phyloP scores from a whole-genome alignment of 2,888 invertebrate genomes.

The Cantharis lateralis region DNA sequence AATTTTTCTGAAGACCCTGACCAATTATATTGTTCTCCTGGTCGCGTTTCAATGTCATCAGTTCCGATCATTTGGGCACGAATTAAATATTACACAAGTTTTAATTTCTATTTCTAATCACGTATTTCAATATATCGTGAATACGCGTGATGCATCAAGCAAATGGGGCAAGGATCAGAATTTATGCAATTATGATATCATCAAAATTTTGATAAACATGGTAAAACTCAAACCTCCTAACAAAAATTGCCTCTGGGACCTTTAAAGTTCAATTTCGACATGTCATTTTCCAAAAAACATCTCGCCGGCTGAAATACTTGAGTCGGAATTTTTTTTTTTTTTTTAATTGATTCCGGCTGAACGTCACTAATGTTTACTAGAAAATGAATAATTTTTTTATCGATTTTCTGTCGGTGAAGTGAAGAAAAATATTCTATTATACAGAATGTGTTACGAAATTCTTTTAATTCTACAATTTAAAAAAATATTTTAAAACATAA shows the following conservation, averaged over 20 bases:
- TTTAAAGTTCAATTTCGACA: background rate
- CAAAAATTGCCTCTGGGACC: background rate
- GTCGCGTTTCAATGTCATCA: conserved; percentile 37
- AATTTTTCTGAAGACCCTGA: conserved; percentile 14
- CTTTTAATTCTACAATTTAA: no score
- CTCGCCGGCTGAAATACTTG: no score
- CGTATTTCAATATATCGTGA: conserved; percentile 6
- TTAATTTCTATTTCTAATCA: conserved; percentile 4
- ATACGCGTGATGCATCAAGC: conserved; percentile 22
- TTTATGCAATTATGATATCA: conserved; percentile 7
- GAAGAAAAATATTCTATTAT: background rate
- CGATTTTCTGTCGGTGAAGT: background rate
- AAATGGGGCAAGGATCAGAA: conserved; percentile 42
- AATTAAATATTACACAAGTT: background rate
- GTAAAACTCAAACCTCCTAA: background rate
- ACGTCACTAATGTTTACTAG: no score
- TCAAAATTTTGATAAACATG: background rate
- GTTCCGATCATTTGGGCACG: conserved; percentile 34
- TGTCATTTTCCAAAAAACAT: background rate
- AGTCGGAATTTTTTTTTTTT: background rate
- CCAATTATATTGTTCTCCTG: conserved; percentile 2
- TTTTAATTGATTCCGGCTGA: no score
- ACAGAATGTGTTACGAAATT: no score
- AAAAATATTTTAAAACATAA: no score
- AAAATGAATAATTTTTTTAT: background rate